Percentiles rank a stretch among this genome's conserved stretches.
These are phyloP conservation scores for Oxycera nigricornis DNA, from an alignment of 2,888 invertebrate species.

Conservation along the genomic window DNA sequence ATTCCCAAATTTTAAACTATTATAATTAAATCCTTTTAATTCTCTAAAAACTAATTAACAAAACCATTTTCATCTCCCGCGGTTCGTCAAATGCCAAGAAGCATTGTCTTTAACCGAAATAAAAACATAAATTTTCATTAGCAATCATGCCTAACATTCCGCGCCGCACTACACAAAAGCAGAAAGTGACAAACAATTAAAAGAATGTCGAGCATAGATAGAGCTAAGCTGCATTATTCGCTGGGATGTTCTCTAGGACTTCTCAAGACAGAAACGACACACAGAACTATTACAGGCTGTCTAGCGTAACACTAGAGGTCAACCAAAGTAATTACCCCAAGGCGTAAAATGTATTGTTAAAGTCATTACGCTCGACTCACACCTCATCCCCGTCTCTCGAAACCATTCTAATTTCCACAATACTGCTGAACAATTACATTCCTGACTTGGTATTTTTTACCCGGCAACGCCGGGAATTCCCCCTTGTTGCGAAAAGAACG, in stretches of 20 bases:
- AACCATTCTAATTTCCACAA: conserved; percentile 1
- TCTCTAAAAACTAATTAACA: too few relatives aligned
- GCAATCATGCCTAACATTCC: not conserved
- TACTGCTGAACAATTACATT: conserved; percentile 21
- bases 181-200: conserved; percentile 22
- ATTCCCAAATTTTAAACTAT: too few relatives aligned
- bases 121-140: not conserved
- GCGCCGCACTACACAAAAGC: not conserved
- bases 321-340: conserved; percentile 46
- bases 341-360: conserved; percentile 46
- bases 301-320: conserved; percentile 26
- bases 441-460: conserved; percentile 29
- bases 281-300: conserved; percentile 16
- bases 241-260: conserved; percentile 2
- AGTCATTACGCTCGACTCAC: conserved; percentile 44
- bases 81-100: too few relatives aligned
- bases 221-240: conserved; percentile 23
- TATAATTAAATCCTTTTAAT: too few relatives aligned
- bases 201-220: conserved; percentile 26
- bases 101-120: too few relatives aligned
- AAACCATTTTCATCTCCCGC: too few relatives aligned
- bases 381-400: not conserved
- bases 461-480: not conserved
- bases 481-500: not conserved
- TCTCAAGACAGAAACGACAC: conserved; percentile 5